Percentiles rank a stretch among this genome's conserved stretches.
Evolutionary conservation across 2,888 invertebrate genomes (phyloP).

Genomic region (Tetramorium bicarinatum): DNA sequence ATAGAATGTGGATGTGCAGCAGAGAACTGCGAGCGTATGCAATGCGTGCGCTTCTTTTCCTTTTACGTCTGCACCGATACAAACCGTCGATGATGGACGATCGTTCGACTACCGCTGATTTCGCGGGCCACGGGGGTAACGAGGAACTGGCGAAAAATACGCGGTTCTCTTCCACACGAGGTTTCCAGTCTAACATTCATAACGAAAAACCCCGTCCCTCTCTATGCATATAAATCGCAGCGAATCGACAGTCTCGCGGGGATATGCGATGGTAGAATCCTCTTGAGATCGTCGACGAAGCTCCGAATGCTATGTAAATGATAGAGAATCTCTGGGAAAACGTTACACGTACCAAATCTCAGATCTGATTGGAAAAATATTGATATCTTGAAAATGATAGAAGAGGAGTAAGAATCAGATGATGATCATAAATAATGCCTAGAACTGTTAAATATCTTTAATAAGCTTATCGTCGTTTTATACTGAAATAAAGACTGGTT

Average conservation of each 20-base stretch:
- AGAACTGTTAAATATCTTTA: neutral
- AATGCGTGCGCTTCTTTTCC: conserved; percentile 15
- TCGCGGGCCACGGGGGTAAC: conserved; percentile 20
- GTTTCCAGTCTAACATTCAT: conserved; percentile 6
- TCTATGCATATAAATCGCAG: conserved; percentile 35
- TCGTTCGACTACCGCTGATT: conserved; percentile 46
- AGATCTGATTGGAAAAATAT: conserved; percentile 15
- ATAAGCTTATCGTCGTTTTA: conserved; percentile 6
- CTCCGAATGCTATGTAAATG: conserved; percentile 8
- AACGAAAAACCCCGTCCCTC: conserved; percentile 32
- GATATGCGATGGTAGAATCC: neutral
- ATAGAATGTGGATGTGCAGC: conserved; percentile 21
- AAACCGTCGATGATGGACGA: conserved; percentile 56
- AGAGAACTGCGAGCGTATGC: neutral
- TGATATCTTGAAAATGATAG: neutral
- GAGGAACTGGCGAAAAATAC: conserved; percentile 25
- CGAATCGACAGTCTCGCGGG: conserved; percentile 25
- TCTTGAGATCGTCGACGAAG: conserved; percentile 17
- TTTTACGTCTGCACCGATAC: conserved; percentile 38
- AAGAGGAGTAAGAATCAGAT: neutral
- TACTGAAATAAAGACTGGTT: no score
- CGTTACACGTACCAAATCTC: neutral
- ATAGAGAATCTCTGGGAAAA: neutral
- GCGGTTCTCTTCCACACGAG: conserved; percentile 8
- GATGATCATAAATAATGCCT: neutral